Percentiles rank a stretch among this genome's conserved stretches.
Conservation (phyloP, 2,113 vertebrate species). For the Spheniscus mendiculus region DNA sequence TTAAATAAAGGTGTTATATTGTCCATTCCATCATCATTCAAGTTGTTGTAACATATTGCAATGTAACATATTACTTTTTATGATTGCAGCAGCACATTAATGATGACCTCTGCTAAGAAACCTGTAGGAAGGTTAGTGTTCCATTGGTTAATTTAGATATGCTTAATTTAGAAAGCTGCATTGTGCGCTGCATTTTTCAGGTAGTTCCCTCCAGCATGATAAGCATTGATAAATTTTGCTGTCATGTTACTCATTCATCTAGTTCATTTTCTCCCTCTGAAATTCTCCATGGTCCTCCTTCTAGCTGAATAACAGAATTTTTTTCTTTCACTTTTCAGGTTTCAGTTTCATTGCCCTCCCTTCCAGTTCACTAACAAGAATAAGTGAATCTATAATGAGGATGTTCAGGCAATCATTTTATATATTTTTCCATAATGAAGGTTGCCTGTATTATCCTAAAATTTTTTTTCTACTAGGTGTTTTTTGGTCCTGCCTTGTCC, state of each 20-base stretch:
- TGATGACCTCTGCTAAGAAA: neutral
- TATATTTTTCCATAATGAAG: neutral
- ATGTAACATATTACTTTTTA: neutral
- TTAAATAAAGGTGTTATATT: neutral
- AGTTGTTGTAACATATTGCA: neutral
- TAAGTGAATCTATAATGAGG: neutral
- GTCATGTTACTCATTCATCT: neutral
- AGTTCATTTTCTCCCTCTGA: neutral
- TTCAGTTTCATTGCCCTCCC: neutral
- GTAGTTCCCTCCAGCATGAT: neutral
- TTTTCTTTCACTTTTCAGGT: neutral
- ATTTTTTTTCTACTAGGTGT: neutral
- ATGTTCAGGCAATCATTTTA: neutral
- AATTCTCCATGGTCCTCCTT: neutral
- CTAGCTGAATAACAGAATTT: neutral
- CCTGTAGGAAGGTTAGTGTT: neutral
- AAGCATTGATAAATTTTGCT: neutral
- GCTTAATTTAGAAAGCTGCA: neutral
- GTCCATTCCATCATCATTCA: neutral
- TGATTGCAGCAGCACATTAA: neutral
- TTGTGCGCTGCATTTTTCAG: neutral
- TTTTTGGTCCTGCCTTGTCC: neutral
- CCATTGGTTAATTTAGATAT: neutral
- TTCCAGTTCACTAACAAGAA: neutral
- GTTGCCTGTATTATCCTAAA: neutral